A percentile compares a stretch with the other conserved stretches of the same genome.
Conservation (phyloP, 1,140 invertebrate genomes). For the Cardiocondyla obscurior region DNA sequence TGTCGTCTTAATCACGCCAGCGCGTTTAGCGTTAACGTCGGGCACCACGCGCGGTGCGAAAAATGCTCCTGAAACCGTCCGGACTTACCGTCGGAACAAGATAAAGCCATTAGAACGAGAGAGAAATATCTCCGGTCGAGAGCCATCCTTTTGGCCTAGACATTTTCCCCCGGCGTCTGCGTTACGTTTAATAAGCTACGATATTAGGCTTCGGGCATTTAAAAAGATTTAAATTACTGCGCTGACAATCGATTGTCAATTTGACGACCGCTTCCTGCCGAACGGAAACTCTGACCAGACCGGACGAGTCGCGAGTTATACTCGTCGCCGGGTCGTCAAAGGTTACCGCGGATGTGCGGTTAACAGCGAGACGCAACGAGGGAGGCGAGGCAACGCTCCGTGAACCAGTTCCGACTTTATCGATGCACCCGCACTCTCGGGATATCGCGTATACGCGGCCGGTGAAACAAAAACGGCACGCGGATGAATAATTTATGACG, state of each 20-base stretch:
- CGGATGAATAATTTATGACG: slow-evolving; percentile 55
- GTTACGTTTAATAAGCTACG: neutral
- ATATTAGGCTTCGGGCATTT: neutral
- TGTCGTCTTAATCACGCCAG: slow-evolving; percentile 31
- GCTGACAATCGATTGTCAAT: neutral
- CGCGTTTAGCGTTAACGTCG: slow-evolving; percentile 12
- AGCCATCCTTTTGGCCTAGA: no score
- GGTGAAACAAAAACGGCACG: slow-evolving; percentile 48
- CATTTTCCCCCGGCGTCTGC: neutral
- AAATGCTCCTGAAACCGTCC: neutral
- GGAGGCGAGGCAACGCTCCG: slow-evolving; percentile 31
- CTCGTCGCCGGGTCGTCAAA: slow-evolving; percentile 27
- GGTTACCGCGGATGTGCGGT: slow-evolving; percentile 43
- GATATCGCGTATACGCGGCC: slow-evolving; percentile 49
- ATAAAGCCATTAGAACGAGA: neutral
- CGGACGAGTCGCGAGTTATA: neutral
- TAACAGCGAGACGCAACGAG: slow-evolving; percentile 48
- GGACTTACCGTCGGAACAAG: neutral
- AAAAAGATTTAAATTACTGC: neutral
- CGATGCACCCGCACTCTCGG: slow-evolving; percentile 54
- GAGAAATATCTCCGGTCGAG: no score
- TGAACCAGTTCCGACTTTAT: slow-evolving; percentile 55
- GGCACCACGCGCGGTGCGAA: neutral
- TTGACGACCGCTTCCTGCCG: neutral
- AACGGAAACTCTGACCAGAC: slow-evolving; percentile 7